Percentiles rank a stretch among this genome's conserved stretches.
Evolutionary conservation across 1,140 invertebrate genomes (phyloP).

Genomic region (Drosophila kepulauana): DNA sequence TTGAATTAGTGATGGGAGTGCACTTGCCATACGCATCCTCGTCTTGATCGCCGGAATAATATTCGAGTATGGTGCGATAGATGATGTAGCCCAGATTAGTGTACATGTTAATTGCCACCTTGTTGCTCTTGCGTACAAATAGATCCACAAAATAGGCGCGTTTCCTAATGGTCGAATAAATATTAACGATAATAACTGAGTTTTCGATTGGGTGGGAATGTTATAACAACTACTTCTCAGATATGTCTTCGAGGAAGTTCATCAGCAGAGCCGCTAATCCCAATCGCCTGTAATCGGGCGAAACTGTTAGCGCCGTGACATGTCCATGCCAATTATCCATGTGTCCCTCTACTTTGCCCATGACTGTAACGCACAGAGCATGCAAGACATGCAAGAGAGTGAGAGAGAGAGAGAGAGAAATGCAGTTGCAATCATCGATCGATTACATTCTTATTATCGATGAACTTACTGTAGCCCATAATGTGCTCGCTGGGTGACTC

Average conservation of each 20-base stretch:
- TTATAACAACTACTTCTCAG: slow-evolving; percentile 91
- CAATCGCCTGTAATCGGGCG: slow-evolving; percentile 95
- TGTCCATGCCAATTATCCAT: slow-evolving; percentile 99
- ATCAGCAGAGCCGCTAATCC: slow-evolving; percentile 98
- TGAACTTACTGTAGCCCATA: slow-evolving; percentile 97
- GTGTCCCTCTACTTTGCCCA: slow-evolving; percentile 99
- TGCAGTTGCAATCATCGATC: not conserved
- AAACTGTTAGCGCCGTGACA: slow-evolving; percentile 98
- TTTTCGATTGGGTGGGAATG: not conserved
- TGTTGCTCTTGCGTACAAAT: slow-evolving; percentile 98
- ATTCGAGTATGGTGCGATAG: slow-evolving; percentile 97
- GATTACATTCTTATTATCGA: too few relatives aligned
- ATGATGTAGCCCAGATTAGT: slow-evolving; percentile 98
- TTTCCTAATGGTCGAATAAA: slow-evolving; percentile 88
- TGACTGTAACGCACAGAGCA: slow-evolving; percentile 88
- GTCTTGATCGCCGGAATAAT: slow-evolving; percentile 98
- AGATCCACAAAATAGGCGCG: slow-evolving; percentile 99
- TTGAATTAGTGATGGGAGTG: not conserved
- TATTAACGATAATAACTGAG: not conserved
- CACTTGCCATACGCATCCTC: slow-evolving; percentile 98
- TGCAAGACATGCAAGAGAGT: too few relatives aligned
- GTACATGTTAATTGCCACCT: slow-evolving; percentile 99
- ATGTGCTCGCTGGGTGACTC: slow-evolving; percentile 97
- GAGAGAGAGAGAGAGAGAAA: not conserved
- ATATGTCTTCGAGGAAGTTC: slow-evolving; percentile 97